Base-by-base conservation (phyloP, 1,140 invertebrate species). In the Atta texana region DNA sequence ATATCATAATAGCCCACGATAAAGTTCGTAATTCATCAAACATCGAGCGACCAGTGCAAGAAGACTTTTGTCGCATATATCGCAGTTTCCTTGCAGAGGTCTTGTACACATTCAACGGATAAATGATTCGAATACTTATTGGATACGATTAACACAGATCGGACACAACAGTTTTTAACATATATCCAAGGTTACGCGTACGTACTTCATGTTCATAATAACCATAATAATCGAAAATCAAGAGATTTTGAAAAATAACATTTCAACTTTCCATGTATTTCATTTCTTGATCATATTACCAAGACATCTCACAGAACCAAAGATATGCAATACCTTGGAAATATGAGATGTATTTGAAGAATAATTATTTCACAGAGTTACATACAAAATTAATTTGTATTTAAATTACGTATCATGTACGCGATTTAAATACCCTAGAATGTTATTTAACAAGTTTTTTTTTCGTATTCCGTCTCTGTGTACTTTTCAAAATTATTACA, bases 81-180 rank as follows among this genome's bases (percentile, higher is more conserved):
- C 55, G 69, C 64, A 55, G 39, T 57, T 87, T 71, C 21, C 76
- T 87, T 76, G 84, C 74, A 89, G 63, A 77, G 74, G 86, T 89
- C 57, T 63, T 55, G 86, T 71, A 87, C 80, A 90, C 71, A 89
- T 76, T 89, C 44, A 87, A 90, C 85, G 72, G 88, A 90, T 68
- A 81, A 74, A 89, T 61, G 76, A 69, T 90, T 89, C 86, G 61
- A 90, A 39, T 89, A 69, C 49, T 74, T 61, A 74, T 28, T 77
- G 85, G 57, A 66, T 82, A 82, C 51, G 76, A 82, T 49, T 88
- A 72, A 81, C 76, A 90, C 71, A 89, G 49, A 78, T 89, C 57
- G 57, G 68, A 87, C 77, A 82, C 51, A 75, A 24, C 12, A 24
- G 63, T 39, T 53, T 39, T 61, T 57, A 66, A 51, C 28, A 34